Conservation (phyloP, 1,140 invertebrate genomes). For the Sycobia sp. region DNA sequence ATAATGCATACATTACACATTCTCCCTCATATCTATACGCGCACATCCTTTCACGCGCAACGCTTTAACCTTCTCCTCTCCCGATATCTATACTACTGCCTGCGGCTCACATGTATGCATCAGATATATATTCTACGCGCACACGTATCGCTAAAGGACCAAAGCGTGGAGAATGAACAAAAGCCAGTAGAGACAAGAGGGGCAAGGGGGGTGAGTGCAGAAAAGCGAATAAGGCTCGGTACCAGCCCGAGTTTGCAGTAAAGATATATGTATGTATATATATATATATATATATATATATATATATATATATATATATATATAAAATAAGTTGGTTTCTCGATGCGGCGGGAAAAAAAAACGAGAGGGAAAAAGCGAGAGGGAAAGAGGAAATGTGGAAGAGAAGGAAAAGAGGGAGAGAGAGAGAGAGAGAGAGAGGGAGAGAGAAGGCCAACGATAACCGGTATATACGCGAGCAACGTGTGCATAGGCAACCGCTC, state of each 20-base stretch:
- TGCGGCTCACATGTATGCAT: background rate
- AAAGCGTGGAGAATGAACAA: background rate
- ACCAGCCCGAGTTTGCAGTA: constrained; percentile 9
- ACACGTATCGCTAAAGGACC: background rate
- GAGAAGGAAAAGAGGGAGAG: constrained; percentile 20
- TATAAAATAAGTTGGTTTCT: no score
- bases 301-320: no score
- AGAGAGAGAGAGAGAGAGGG: constrained; percentile 28
- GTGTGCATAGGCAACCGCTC: constrained; percentile 46
- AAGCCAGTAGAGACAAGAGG: background rate
- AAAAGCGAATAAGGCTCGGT: constrained; percentile 3
- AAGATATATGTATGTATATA: no score
- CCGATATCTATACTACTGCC: constrained; percentile 1
- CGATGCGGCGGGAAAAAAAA: constrained; percentile 13
- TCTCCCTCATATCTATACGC: background rate
- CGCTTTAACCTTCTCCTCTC: background rate
- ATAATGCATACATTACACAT: background rate
- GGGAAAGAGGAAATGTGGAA: constrained; percentile 10
- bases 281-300: no score
- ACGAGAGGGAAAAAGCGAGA: background rate
- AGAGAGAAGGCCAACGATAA: constrained; percentile 38
- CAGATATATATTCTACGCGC: no score
- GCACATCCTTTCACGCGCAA: background rate
- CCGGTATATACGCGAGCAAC: constrained; percentile 18
- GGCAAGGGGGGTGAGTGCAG: background rate